Conservation (phyloP, 1,140 invertebrate species). For the Oedothorax gibbosus region DNA sequence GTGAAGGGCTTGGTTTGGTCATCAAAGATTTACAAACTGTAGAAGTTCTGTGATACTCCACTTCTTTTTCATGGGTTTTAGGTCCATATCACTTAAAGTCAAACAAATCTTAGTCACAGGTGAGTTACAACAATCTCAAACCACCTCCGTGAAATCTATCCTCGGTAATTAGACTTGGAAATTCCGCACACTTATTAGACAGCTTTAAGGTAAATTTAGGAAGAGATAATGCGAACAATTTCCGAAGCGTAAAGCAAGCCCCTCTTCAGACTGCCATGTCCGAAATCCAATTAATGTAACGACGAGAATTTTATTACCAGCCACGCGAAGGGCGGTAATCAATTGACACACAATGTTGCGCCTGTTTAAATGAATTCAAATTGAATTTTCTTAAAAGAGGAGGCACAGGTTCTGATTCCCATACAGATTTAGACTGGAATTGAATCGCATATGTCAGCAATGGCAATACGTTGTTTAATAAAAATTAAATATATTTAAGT, state of each 20-base stretch:
- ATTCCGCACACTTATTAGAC: slow-evolving; percentile 1
- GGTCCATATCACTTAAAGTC: no score
- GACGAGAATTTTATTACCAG: not conserved
- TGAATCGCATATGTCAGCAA: slow-evolving; percentile 8
- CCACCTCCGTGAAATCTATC: no score
- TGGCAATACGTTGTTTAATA: no score
- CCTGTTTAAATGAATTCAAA: slow-evolving; percentile 28
- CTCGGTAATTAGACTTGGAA: not conserved
- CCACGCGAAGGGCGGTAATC: slow-evolving; percentile 10
- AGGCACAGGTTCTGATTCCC: slow-evolving; percentile 7
- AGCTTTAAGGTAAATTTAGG: not conserved
- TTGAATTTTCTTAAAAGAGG: slow-evolving; percentile 21
- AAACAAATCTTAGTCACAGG: no score
- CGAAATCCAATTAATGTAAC: slow-evolving; percentile 5
- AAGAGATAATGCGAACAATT: not conserved
- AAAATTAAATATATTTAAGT: no score
- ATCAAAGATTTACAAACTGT: no score
- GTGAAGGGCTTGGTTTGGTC: no score
- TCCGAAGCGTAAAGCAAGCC: not conserved
- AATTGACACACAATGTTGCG: not conserved
- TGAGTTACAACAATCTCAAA: no score
- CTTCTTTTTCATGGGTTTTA: no score
- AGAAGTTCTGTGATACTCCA: no score
- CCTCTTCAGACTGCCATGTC: not conserved
- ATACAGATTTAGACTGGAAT: not conserved